Percentiles rank a stretch among this genome's conserved stretches.
phyloP scores from a whole-genome alignment of 1,140 invertebrate species.

The Antheraea mylitta region DNA sequence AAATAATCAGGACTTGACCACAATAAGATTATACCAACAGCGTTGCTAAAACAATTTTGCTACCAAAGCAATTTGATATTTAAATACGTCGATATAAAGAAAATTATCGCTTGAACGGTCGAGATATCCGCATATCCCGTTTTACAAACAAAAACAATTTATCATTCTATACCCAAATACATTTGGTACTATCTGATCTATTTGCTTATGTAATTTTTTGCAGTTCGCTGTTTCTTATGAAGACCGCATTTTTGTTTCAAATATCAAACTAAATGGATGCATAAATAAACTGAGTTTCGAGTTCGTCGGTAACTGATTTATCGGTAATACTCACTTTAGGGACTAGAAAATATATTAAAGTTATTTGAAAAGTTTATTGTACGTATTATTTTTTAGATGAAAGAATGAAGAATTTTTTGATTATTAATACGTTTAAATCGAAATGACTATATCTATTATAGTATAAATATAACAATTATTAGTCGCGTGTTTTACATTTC shows the following conservation, averaged over 20 bases:
- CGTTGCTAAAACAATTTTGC: neutral
- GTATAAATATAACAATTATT: no score
- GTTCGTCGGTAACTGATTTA: constrained; percentile 33
- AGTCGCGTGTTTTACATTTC: no score
- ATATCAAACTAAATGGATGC: constrained; percentile 36
- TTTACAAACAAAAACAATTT: constrained; percentile 59
- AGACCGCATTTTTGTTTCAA: constrained; percentile 68
- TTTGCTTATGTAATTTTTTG: constrained; percentile 63
- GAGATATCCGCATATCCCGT: neutral
- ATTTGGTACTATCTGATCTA: constrained; percentile 73
- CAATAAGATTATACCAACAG: constrained; percentile 40
- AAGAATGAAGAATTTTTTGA: no score
- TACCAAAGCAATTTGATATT: neutral
- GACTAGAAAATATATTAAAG: neutral
- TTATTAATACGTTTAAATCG: no score
- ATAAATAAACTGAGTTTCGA: constrained; percentile 61
- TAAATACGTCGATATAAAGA: neutral
- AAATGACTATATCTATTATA: no score
- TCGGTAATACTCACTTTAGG: neutral
- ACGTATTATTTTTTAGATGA: no score
- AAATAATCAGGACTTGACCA: constrained; percentile 72
- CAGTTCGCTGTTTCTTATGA: constrained; percentile 52
- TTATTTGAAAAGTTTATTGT: neutral
- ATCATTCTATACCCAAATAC: constrained; percentile 60
- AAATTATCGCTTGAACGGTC: constrained; percentile 4